Evolutionary conservation across 35 echinoderm and acorn worm genomes (phyloP), one percentile per base, ranked within the genome.

Genomic region (Acanthaster planci): DNA sequence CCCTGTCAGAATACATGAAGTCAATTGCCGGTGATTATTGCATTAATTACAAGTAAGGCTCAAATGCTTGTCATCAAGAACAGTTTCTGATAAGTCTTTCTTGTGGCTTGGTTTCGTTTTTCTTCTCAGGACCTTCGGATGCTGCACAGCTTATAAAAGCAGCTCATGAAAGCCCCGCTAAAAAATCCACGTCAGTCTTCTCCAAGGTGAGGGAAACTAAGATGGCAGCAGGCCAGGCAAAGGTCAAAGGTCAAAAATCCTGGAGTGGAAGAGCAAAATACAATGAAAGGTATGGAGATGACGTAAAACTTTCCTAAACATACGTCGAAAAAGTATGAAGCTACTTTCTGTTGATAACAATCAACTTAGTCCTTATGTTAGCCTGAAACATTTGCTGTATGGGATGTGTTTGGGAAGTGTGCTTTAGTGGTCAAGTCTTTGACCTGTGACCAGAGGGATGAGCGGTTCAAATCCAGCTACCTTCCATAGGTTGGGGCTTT

Each of bases 181-280:
- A 89, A 47, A 81, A 67, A 55, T 81, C 47, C 5, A 77, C 80
- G 8, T 89, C 87, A 9, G 87, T 89, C 26, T 89, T 89, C 60
- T 51, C 79, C 22, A 89, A 68, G 82, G 87, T 89, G 1, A 38
- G 53, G 23, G 80, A 82, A 77, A 77, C 76, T 12, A 84, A 37
- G 19, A 84, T 56, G 29, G 42, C 79, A 16, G 50, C 80, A 18
- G 83, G 60, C 26, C 79, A 36, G 29, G n/a, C 60, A 82, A 82
- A 40, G 76, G 51, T 21, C 21, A 60, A 40, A 77, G 21, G 81
- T 36, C 53, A 60, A 37, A 10, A 14, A 32, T 32, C 35, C 1
- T 3, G 12, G 6, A 64, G 26, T 29, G 34, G 7, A 38, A n/a
- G n/a, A n/a, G 55, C 27, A 18, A 82, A 52, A 14, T 52, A 52